These are phyloP conservation scores for Tyrannus savana DNA, from an alignment of 2,113 vertebrate genomes.

Conservation along the genomic window DNA sequence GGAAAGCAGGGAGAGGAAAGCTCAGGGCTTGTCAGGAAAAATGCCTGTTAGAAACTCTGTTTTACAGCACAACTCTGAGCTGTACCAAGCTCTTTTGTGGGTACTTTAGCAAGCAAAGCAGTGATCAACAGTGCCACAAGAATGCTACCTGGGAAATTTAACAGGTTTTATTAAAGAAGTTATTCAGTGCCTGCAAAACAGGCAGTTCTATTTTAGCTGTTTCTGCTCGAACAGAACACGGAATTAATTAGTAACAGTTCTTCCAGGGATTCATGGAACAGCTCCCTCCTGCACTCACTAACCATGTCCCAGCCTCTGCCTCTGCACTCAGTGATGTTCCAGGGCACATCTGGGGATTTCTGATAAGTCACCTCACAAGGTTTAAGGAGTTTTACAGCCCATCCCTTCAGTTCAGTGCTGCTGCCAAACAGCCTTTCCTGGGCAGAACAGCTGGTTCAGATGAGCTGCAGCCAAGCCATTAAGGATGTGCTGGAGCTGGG, in stretches of 20 bases:
- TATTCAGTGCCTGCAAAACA: neutral
- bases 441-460: neutral
- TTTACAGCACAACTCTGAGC: neutral
- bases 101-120: neutral
- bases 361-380: neutral
- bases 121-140: neutral
- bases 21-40: neutral
- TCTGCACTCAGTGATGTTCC: neutral
- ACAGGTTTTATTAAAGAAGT: neutral
- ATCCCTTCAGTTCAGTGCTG: neutral
- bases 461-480: neutral
- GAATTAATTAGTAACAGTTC: neutral
- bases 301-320: neutral
- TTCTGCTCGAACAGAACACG: neutral
- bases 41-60: fast-evolving
- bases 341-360: neutral
- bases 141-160: neutral
- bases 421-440: neutral
- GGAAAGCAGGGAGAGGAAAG: neutral
- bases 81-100: neutral
- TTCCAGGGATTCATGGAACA: neutral
- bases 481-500: neutral
- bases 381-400: neutral
- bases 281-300: neutral
- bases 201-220: neutral